These are phyloP conservation scores for Hypena proboscidalis DNA, from an alignment of 2,888 invertebrate genomes.

Conservation along the genomic window DNA sequence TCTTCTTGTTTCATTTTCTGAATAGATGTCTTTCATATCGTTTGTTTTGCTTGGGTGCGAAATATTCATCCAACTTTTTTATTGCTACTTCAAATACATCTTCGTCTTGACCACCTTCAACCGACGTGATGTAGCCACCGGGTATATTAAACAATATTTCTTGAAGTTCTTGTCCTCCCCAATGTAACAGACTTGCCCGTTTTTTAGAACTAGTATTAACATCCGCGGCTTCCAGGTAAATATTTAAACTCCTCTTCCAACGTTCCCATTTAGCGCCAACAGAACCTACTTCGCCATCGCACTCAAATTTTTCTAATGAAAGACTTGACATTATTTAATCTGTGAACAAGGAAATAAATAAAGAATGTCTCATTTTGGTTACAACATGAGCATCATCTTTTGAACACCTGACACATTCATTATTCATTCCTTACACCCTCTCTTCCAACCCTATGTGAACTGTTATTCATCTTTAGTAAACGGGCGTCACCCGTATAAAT, in stretches of 20 bases:
- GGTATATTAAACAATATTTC: constrained; percentile 13
- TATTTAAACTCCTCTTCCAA: neutral
- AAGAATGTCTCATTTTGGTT: too few species aligned
- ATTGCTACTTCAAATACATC: constrained; percentile 13
- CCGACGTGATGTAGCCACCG: constrained; percentile 9
- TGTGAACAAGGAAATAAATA: too few species aligned
- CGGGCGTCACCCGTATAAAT: too few species aligned
- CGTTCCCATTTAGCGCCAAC: neutral
- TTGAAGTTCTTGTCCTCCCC: neutral
- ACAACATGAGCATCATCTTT: too few species aligned
- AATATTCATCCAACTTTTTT: constrained; percentile 18
- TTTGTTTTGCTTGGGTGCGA: constrained; percentile 19
- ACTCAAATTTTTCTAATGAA: neutral
- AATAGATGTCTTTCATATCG: constrained; percentile 27
- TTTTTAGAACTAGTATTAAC: neutral
- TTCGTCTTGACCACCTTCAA: neutral
- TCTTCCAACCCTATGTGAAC: too few species aligned
- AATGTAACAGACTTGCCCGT: neutral
- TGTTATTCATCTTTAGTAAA: too few species aligned
- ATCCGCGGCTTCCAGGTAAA: neutral
- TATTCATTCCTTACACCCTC: too few species aligned
- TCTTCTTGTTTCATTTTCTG: constrained; percentile 25
- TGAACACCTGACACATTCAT: too few species aligned
- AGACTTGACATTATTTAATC: too few species aligned
- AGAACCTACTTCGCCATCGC: neutral